Percentiles rank a stretch among this genome's conserved stretches.
These are phyloP conservation scores for Chlorospingus semifuscus DNA, from an alignment of 2,797 vertebrate genomes.

Conservation along the genomic window DNA sequence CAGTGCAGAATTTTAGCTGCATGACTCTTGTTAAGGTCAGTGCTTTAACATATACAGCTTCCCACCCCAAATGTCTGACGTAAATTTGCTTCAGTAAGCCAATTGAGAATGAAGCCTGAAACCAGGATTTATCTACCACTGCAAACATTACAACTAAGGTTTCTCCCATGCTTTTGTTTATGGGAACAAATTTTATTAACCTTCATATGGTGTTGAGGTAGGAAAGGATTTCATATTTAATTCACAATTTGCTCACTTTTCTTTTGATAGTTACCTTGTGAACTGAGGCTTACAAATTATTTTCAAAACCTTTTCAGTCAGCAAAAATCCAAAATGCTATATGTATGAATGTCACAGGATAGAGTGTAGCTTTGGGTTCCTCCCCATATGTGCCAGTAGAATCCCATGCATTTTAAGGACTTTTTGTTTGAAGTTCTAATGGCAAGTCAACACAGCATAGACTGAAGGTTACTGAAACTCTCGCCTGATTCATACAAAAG, in stretches of 20 bases:
- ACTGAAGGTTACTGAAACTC: not conserved
- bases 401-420: not conserved
- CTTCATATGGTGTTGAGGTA: not conserved
- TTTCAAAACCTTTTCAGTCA: not conserved
- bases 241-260: not conserved
- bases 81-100: constrained; percentile 1
- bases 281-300: not conserved
- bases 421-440: not conserved
- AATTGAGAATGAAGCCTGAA: constrained; percentile 1
- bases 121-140: not conserved
- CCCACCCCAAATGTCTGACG: constrained; percentile 15
- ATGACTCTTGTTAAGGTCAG: constrained; percentile 51
- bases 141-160: not conserved
- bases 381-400: not conserved
- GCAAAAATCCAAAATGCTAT: not conserved
- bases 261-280: not conserved
- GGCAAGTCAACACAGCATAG: not conserved
- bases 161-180: not conserved
- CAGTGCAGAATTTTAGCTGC: constrained; percentile 33
- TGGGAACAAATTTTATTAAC: not conserved
- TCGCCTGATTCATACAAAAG: not conserved
- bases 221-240: not conserved
- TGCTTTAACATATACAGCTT: constrained; percentile 53
- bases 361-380: not conserved
- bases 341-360: not conserved